Conservation (phyloP, 2,113 vertebrate genomes). For the Pituophis catenifer region DNA sequence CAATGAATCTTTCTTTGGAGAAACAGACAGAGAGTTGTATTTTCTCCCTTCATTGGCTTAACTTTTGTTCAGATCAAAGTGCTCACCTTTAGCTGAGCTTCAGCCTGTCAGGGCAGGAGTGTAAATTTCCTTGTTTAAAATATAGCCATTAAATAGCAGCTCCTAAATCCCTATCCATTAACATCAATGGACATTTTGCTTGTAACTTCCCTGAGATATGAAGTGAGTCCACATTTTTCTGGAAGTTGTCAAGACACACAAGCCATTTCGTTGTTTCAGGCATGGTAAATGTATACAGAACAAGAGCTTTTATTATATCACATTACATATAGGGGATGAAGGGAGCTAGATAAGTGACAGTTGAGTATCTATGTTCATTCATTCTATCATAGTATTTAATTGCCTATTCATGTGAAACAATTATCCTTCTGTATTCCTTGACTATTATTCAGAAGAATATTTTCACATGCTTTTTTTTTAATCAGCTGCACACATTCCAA, state of each 20-base stretch:
- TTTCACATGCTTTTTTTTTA: constrained; percentile 24
- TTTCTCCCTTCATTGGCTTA: not conserved
- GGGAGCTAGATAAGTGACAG: constrained; percentile 20
- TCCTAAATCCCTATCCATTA: not conserved
- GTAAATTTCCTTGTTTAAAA: constrained; percentile 9
- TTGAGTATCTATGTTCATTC: constrained; percentile 32
- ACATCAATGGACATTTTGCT: not conserved
- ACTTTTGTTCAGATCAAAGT: not conserved
- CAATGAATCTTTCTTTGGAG: not conserved
- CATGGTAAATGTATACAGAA: constrained; percentile 30
- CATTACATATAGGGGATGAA: constrained; percentile 23
- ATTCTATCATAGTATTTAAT: constrained; percentile 35
- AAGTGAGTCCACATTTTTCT: not conserved
- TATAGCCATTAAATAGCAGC: not conserved
- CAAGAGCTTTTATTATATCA: constrained; percentile 31
- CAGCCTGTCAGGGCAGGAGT: not conserved
- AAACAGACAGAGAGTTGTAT: not conserved
- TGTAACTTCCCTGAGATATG: constrained; percentile 5
- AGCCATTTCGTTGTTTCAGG: constrained; percentile 1
- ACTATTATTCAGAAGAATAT: constrained; percentile 7
- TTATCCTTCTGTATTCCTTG: constrained; percentile 26
- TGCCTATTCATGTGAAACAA: constrained; percentile 38
- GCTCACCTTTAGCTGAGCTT: not conserved
- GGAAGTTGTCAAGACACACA: constrained; percentile 1
- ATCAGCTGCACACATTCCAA: not conserved